phyloP scores from a whole-genome alignment of 1,140 invertebrate genomes.

The Drosophila sp. region DNA sequence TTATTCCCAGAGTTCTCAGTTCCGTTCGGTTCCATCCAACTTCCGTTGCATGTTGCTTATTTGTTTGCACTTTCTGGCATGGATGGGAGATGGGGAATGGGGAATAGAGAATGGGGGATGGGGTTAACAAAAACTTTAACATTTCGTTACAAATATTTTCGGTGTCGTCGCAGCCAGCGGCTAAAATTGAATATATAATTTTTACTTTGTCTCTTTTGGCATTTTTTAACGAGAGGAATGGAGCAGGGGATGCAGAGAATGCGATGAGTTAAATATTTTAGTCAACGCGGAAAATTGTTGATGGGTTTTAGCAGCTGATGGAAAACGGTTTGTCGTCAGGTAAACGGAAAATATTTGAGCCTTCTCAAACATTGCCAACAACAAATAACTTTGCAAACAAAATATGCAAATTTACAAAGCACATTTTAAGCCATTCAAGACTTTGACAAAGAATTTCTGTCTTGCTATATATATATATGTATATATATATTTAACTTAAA shows the following conservation, averaged over 20 bases:
- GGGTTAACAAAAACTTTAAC: constrained; percentile 56
- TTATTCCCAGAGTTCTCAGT: constrained; percentile 67
- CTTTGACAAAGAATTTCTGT: constrained; percentile 7
- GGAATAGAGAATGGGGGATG: not conserved
- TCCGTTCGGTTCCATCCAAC: constrained; percentile 30
- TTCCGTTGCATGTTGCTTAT: constrained; percentile 68
- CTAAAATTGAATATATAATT: constrained; percentile 74
- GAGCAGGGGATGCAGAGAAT: not conserved
- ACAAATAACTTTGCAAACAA: constrained; percentile 34
- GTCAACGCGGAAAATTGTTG: constrained; percentile 25
- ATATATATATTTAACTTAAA: constrained; percentile 5
- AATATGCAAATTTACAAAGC: constrained; percentile 27
- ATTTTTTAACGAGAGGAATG: constrained; percentile 27
- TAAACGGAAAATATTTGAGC: constrained; percentile 26
- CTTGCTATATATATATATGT: not conserved
- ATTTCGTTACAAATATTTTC: constrained; percentile 47
- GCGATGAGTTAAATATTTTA: constrained; percentile 29
- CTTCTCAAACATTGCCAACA: constrained; percentile 11
- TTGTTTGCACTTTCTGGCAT: constrained; percentile 66
- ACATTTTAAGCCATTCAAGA: constrained; percentile 16
- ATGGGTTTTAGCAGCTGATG: constrained; percentile 30
- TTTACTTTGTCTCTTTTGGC: constrained; percentile 58
- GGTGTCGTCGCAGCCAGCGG: constrained; percentile 37
- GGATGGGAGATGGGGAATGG: constrained; percentile 8
- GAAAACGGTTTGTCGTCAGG: constrained; percentile 1